Conservation (phyloP, 2,797 vertebrate genomes). For the Silurus aristotelis region DNA sequence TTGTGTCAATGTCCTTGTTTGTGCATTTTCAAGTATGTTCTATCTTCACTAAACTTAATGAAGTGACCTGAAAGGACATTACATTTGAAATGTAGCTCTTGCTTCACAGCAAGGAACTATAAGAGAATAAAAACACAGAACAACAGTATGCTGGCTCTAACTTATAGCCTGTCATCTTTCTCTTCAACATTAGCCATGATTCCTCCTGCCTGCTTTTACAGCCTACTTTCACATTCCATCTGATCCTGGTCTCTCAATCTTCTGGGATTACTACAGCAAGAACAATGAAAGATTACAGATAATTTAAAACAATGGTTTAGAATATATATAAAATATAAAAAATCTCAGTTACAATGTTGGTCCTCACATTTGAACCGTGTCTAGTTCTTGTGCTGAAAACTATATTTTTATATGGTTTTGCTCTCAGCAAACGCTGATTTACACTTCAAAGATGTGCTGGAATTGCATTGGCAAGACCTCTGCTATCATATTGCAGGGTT, state of each 20-base stretch:
- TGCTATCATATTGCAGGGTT: conserved; percentile 30
- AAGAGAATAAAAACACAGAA: conserved; percentile 72
- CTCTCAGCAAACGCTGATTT: conserved; percentile 23
- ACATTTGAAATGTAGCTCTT: conserved; percentile 77
- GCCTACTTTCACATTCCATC: conserved; percentile 64
- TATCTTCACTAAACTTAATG: conserved; percentile 78
- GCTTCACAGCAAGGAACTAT: conserved; percentile 66
- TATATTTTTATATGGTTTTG: conserved; percentile 6
- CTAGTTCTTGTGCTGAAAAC: conserved; percentile 17
- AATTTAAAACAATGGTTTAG: conserved; percentile 25
- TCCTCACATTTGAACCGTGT: conserved; percentile 15
- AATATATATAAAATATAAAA: background rate
- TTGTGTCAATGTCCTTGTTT: conserved; percentile 51
- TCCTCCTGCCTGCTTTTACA: conserved; percentile 63
- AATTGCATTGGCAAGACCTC: conserved; percentile 29
- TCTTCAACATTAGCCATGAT: conserved; percentile 63
- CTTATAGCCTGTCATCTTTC: conserved; percentile 70
- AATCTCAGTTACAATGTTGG: background rate
- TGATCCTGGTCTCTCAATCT: conserved; percentile 48
- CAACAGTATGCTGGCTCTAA: conserved; percentile 71
- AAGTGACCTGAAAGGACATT: conserved; percentile 80
- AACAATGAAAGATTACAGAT: conserved; percentile 30
- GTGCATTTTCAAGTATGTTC: conserved; percentile 55
- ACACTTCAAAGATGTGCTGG: conserved; percentile 23
- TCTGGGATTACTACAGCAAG: conserved; percentile 39